Percentiles rank a stretch among this genome's conserved stretches.
Evolutionary conservation across 2,888 invertebrate species (phyloP).

Genomic region (Campoletis raptor): DNA sequence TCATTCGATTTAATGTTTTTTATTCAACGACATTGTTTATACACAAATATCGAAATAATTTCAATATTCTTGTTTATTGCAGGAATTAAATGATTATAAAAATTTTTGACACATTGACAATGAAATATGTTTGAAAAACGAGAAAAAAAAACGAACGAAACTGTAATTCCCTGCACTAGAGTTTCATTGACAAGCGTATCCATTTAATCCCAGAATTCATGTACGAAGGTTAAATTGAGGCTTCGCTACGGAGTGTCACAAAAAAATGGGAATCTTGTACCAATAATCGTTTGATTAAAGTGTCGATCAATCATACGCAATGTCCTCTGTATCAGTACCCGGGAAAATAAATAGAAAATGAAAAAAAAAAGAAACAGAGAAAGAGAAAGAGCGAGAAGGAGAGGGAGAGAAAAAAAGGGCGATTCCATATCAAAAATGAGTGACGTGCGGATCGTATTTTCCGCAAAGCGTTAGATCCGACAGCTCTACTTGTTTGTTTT

Average conservation of each 20-base stretch:
- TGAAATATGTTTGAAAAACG: neutral
- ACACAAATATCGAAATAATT: neutral
- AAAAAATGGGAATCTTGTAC: conserved; percentile 31
- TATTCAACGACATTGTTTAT: neutral
- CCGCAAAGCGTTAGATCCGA: conserved; percentile 57
- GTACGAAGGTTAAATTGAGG: conserved; percentile 24
- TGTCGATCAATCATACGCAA: conserved; percentile 59
- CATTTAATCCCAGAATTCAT: conserved; percentile 6
- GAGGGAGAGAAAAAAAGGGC: neutral
- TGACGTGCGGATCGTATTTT: conserved; percentile 58
- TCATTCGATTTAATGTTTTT: neutral
- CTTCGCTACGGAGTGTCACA: conserved; percentile 22
- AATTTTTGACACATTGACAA: neutral
- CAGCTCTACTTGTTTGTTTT: conserved; percentile 30
- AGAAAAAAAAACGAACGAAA: neutral
- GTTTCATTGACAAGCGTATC: conserved; percentile 10
- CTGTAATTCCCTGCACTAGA: neutral
- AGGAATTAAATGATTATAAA: neutral
- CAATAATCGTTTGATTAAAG: conserved; percentile 59
- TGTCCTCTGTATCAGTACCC: neutral
- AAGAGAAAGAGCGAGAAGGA: neutral
- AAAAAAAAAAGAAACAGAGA: neutral
- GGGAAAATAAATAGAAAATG: neutral
- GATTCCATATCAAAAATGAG: conserved; percentile 38
- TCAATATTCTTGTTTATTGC: neutral